Conservation (phyloP, 2,113 vertebrate genomes). For the Ornithorhynchus anatinus region DNA sequence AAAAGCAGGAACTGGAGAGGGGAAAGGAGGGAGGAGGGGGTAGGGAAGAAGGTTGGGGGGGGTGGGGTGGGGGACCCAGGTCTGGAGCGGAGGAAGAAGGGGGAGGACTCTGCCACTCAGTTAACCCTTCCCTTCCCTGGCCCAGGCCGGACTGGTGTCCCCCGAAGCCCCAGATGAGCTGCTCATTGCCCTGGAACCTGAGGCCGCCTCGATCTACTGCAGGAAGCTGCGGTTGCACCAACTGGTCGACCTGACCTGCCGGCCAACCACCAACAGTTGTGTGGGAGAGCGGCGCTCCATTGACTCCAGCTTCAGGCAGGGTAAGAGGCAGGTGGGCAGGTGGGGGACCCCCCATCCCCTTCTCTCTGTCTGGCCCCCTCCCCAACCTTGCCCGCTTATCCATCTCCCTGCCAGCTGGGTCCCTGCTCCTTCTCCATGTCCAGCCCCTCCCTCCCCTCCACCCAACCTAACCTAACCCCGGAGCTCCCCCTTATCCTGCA, state of each 20-base stretch:
- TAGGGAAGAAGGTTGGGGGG: no score
- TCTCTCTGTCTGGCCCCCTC: background rate
- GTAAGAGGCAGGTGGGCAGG: conserved; percentile 56
- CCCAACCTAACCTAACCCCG: no score
- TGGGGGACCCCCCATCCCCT: background rate
- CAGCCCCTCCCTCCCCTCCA: no score
- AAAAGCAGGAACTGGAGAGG: no score
- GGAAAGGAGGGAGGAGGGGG: no score
- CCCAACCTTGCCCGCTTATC: background rate
- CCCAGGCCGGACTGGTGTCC: conserved; percentile 87
- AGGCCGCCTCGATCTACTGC: conserved; percentile 95
- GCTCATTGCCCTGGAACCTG: conserved; percentile 92
- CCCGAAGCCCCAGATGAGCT: conserved; percentile 86
- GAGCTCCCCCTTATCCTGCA: no score
- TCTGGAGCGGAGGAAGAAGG: background rate
- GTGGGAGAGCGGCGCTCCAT: conserved; percentile 68
- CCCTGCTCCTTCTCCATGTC: background rate
- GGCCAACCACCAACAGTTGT: conserved; percentile 66
- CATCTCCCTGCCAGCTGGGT: background rate
- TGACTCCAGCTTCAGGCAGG: conserved; percentile 92
- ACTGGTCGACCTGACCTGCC: conserved; percentile 86
- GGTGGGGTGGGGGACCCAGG: background rate
- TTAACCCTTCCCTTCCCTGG: background rate
- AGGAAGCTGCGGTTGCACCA: conserved; percentile 92
- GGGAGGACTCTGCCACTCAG: background rate